Base-by-base conservation (phyloP, 1,140 invertebrate species). In the Aphaenogaster floridana region DNA sequence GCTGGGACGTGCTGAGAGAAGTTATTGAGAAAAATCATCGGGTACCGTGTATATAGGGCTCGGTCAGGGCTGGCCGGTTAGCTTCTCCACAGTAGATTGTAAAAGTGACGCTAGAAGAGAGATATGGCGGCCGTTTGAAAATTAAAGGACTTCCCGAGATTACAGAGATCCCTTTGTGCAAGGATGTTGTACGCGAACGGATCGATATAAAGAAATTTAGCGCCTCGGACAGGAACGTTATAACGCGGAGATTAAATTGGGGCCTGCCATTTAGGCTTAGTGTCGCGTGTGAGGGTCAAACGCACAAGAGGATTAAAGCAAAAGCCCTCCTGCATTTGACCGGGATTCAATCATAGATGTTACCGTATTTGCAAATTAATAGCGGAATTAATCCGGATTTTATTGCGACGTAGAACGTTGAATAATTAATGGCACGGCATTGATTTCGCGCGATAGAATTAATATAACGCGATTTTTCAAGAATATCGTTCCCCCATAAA, bases 251-350 rank as follows among this genome's bases (percentile, higher is more conserved):
- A 84, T 84, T 76, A 84, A 84, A 84, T 84, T 74, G 59, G 69
- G 80, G 80, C 34, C 80, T 74, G 80, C 80, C 80, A 76, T 84
- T 84, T 84, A 84, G 54, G 69, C 80, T 84, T 84, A 84, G 54
- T 48, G 80, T 84, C 68, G 80, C 69, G 69, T 61, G 69, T 76
- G 80, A 84, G 80, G 80, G 80, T 84, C 69, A 84, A 50, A 84
- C 21, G 59, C 69, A 76, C 80, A 84, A 84, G 80, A 84, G 80
- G 80, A 84, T 84, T 84, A 84, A 76, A 63, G 13, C n/a, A 54
- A 76, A 84, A 76, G 39, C 80, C 80, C 54, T 36, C n/a, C 69
- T 84, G 80, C 54, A n/a, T 76, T 84, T 76, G 80, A 84, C 69
- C 69, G 28, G 80, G 54, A 84, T 84, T 76, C 80, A 74, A 84